Evolutionary conservation across 2,113 vertebrate genomes (phyloP), one percentile per base, ranked within the genome.

Genomic region (Climacteris rufus): DNA sequence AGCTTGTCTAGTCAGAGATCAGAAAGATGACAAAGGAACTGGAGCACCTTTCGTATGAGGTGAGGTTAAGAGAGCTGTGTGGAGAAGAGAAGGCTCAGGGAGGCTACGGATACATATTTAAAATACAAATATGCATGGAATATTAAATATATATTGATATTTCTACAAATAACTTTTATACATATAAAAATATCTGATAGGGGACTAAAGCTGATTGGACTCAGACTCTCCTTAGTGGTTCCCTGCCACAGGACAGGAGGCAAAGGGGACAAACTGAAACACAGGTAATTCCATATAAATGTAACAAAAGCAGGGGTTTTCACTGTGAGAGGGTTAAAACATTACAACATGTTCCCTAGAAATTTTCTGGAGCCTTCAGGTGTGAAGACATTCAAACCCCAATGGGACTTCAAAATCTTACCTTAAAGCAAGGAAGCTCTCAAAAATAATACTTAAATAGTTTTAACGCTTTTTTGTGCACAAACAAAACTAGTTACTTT

Each of bases 231-330:
- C 31, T 40, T 40, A 54, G 6, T 37, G 10, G 9, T 45, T 12
- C 2, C 5, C 9, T 57, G 31, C 69, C 35, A 39, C 23, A 45
- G 24, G 19, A 64, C 24, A 77, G 21, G 35, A 91, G 13, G 11
- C 11, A 49, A 23, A 40, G 25, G 10, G 8, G 15, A 40, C 40
- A 40, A 33, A 27, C 3, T n/a, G 25, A 52, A 84, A 61, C 21
- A 68, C 15, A 35, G 20, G 37, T 69, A 70, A 83, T 61, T 52
- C 20, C 6, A n/a, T 24, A 31, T 10, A 40, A 65, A 70, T 13
- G 2, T n/a, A 50, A 35, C 4, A 77, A 57, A 89, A 70, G 2
- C 12, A 28, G 8, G 1, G 0, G 2, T 16, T 37, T 53, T 77
- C 33, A 45, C 40, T 49, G 6, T 19, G 20, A 69, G 12, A 35